Base-by-base conservation (phyloP, 64 coral and sea anemone genomes). In the Montipora foliosa region DNA sequence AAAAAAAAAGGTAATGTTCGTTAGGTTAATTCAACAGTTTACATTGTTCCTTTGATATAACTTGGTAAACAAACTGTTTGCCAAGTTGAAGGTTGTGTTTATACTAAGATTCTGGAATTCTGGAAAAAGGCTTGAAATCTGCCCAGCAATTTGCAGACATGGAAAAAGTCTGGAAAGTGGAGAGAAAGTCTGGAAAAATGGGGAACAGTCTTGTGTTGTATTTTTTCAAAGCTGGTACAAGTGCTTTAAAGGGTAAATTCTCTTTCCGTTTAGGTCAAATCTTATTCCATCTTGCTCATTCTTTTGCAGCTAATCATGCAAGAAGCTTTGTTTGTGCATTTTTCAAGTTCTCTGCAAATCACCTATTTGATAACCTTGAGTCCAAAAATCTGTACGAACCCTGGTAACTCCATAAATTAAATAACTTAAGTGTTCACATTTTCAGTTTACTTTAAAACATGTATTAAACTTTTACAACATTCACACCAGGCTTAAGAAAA, bases 11-110 rank as follows among this genome's bases (percentile, higher is more conserved):
- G 79, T 82, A 82, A 44, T 59, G 79, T 82, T 82, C 9, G 16
- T 82, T 82, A 82, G 79, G 79, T 82, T 52, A 82, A 82, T 82
- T 82, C 48, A 82, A 82, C 79, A 82, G 79, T 82, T 82, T 82
- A 82, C 50, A 82, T 60, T 82, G 50, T 82, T 82, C 79, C 79
- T 82, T 82, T 82, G 47, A 59, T 82, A 82, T 55, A 82, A 59
- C 48, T 82, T 82, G 79, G 79, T 51, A 82, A 82, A 82, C 79
- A 80, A 45, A 80, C 78, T 82, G 79, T 82, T 82, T 82, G 79
- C 48, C 79, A 53, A 82, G 79, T 82, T 82, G 46, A 82, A 82
- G 79, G 24, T 46, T 82, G 79, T 51, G 46, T 82, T 82, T 82
- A 53, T 82, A 82, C 79, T 82, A 50, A 51, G 79, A 82, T 25